phyloP scores from a whole-genome alignment of 2,888 invertebrate genomes.

The Euplagia quadripunctaria region DNA sequence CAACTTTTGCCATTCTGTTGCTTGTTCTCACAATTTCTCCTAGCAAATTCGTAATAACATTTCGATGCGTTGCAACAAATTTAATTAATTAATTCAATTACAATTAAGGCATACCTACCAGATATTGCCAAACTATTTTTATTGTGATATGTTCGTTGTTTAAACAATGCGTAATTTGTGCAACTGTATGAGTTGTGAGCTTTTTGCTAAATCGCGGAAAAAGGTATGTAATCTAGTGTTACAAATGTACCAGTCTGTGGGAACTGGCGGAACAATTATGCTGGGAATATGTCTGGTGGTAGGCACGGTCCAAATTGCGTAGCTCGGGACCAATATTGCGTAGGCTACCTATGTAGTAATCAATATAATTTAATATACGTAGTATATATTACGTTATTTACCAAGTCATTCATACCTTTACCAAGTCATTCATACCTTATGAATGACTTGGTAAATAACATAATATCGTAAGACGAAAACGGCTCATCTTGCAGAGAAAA shows the following conservation, averaged over 20 bases:
- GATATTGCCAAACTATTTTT: conserved; percentile 45
- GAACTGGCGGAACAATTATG: conserved; percentile 49
- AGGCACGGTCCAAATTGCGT: conserved; percentile 18
- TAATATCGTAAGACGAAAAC: background rate
- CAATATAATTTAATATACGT: background rate
- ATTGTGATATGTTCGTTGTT: conserved; percentile 47
- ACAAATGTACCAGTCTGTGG: conserved; percentile 48
- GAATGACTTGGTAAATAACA: background rate
- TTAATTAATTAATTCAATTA: conserved; percentile 44
- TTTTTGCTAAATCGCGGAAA: conserved; percentile 59
- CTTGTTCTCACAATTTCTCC: conserved; percentile 47
- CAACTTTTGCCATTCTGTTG: conserved; percentile 20
- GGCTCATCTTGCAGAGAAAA: background rate
- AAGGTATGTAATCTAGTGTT: conserved; percentile 53
- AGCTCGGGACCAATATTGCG: conserved; percentile 40
- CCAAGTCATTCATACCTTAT: background rate
- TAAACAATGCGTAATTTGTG: conserved; percentile 54
- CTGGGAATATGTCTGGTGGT: conserved; percentile 45
- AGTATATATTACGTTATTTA: background rate
- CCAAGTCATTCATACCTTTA: no score
- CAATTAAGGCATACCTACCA: conserved; percentile 48
- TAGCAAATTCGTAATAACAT: conserved; percentile 21
- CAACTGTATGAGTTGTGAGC: conserved; percentile 44
- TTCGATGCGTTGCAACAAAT: conserved; percentile 20
- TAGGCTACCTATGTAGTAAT: conserved; percentile 6